These are phyloP conservation scores for Stenopsyche tienmushanensis DNA, from an alignment of 1,140 invertebrate genomes.

Conservation along the genomic window DNA sequence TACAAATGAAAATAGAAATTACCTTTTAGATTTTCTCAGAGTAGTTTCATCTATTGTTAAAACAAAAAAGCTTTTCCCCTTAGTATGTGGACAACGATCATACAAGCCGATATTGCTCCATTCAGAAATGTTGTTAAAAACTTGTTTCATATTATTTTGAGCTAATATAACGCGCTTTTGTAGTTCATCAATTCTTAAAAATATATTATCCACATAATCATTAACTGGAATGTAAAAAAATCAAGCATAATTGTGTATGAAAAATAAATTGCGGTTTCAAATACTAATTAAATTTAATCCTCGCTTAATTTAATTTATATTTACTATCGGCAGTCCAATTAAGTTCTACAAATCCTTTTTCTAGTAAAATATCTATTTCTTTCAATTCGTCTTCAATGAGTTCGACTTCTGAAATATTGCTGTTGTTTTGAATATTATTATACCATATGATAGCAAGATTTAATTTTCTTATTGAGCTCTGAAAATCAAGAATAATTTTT, in stretches of 20 bases:
- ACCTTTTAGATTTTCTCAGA: constrained; percentile 42
- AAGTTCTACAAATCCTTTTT: constrained; percentile 61
- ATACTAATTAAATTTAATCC: no score
- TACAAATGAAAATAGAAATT: not conserved
- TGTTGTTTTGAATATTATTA: constrained; percentile 68
- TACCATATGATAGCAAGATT: constrained; percentile 61
- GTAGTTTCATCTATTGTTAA: constrained; percentile 50
- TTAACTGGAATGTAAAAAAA: constrained; percentile 45
- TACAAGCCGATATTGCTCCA: constrained; percentile 73
- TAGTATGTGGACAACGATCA: constrained; percentile 50
- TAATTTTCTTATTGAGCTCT: constrained; percentile 49
- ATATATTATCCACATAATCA: constrained; percentile 54
- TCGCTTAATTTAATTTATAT: no score
- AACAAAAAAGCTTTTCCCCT: constrained; percentile 49
- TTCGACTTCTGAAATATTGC: constrained; percentile 66
- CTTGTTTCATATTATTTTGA: constrained; percentile 64
- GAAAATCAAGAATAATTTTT: no score
- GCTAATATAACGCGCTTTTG: constrained; percentile 65
- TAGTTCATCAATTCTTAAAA: constrained; percentile 54
- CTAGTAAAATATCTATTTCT: constrained; percentile 62
- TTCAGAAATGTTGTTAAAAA: constrained; percentile 59
- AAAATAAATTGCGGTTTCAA: no score
- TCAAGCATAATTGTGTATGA: no score
- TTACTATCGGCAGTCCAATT: constrained; percentile 71
- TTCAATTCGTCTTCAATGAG: constrained; percentile 67